Evolutionary conservation across 1,140 invertebrate genomes (phyloP).

Genomic region (Adoxophyes honmai): DNA sequence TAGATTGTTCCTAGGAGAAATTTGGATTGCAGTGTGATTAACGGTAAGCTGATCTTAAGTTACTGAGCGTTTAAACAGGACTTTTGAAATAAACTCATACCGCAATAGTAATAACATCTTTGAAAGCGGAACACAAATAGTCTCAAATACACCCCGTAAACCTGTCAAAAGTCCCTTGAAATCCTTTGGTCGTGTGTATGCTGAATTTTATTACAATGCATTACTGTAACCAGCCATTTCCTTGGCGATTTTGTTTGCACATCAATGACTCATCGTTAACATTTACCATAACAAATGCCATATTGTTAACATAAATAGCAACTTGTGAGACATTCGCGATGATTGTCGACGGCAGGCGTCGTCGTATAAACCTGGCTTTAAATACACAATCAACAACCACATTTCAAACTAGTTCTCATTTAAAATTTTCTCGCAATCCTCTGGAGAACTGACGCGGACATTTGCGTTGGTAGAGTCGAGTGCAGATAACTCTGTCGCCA

Average conservation of each 20-base stretch:
- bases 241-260: not conserved
- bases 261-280: constrained; percentile 5
- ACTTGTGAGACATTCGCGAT: not conserved
- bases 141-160: not conserved
- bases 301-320: constrained; percentile 10
- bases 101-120: too few relatives aligned
- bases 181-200: not conserved
- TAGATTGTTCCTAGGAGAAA: not conserved
- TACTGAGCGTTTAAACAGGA: too few relatives aligned
- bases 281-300: constrained; percentile 3
- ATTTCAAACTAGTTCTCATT: constrained; percentile 16
- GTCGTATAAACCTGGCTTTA: constrained; percentile 5
- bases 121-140: too few relatives aligned
- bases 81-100: too few relatives aligned
- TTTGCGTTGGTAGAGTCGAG: constrained; percentile 13
- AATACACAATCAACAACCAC: constrained; percentile 15
- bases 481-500: constrained; percentile 9
- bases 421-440: constrained; percentile 15
- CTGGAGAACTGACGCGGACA: constrained; percentile 5
- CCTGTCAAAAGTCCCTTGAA: not conserved
- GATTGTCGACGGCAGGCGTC: not conserved
- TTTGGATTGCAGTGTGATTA: constrained; percentile 20
- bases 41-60: too few relatives aligned
- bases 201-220: not conserved
- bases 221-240: not conserved